phyloP scores from a whole-genome alignment of 2,113 vertebrate genomes.

The Anoplopoma fimbria region DNA sequence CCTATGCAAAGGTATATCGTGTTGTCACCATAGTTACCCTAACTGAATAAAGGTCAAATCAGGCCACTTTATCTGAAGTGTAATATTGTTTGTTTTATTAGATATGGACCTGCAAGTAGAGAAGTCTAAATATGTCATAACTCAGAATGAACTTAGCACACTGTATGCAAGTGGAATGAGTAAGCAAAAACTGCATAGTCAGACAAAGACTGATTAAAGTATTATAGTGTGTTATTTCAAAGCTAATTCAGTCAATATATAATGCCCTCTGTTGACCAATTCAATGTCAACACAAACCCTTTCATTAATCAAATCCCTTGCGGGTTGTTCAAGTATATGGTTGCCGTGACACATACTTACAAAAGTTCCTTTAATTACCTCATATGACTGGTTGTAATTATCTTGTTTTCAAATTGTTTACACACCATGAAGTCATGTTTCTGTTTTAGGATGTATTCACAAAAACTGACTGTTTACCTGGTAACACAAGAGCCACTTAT shows the following conservation, averaged over 20 bases:
- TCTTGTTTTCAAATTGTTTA: background rate
- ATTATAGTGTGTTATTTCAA: background rate
- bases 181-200: background rate
- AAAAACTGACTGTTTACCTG: background rate
- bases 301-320: slow-evolving; percentile 26
- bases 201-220: slow-evolving; percentile 1
- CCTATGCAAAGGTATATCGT: background rate
- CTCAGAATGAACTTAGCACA: background rate
- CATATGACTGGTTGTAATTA: slow-evolving; percentile 22
- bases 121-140: background rate
- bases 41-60: background rate
- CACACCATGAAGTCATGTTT: background rate
- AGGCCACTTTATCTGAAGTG: background rate
- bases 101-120: background rate
- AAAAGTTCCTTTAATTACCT: background rate
- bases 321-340: background rate
- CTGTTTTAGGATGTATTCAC: background rate
- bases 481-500: background rate
- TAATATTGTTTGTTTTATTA: background rate
- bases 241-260: background rate
- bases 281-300: background rate
- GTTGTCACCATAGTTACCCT: background rate
- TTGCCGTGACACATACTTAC: background rate
- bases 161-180: background rate
- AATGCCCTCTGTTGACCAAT: background rate